Conservation (phyloP, 2,797 vertebrate species). For the Lagorchestes hirsutus region DNA sequence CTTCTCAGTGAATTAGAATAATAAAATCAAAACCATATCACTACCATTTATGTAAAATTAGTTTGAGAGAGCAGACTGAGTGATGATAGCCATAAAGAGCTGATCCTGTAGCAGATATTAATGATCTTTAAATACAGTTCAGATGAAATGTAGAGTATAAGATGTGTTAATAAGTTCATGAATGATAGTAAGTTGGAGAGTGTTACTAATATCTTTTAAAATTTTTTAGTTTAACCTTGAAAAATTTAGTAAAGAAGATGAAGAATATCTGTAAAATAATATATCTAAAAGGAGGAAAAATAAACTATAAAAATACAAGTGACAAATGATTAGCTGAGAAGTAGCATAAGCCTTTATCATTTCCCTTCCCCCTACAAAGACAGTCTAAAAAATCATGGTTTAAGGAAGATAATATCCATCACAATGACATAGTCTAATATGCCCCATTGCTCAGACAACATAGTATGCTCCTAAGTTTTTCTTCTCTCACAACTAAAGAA, state of each 20-base stretch:
- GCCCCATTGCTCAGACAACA: slow-evolving; percentile 25
- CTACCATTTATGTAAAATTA: neutral
- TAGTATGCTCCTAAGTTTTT: neutral
- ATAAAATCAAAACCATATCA: neutral
- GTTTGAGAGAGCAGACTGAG: neutral
- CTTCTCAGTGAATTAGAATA: neutral
- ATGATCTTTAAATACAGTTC: slow-evolving; percentile 48
- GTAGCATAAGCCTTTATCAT: slow-evolving; percentile 35
- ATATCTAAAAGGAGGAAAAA: slow-evolving; percentile 25
- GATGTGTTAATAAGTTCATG: slow-evolving; percentile 10
- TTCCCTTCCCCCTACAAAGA: slow-evolving; percentile 33
- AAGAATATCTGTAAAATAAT: slow-evolving; percentile 46
- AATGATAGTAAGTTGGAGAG: slow-evolving; percentile 27
- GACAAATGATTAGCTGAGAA: neutral
- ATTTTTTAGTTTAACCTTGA: slow-evolving; percentile 45
- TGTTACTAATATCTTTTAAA: slow-evolving; percentile 6
- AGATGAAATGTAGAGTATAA: slow-evolving; percentile 10
- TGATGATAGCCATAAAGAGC: neutral
- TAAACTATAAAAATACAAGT: slow-evolving; percentile 46
- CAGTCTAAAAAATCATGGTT: slow-evolving; percentile 49
- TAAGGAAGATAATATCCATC: slow-evolving; percentile 13
- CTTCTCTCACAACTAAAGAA: slow-evolving; percentile 33
- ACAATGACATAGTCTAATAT: neutral
- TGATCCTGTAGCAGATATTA: slow-evolving; percentile 8
- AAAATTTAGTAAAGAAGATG: slow-evolving; percentile 23